Evolutionary conservation across 2,113 vertebrate genomes (phyloP), one percentile per base, ranked within the genome.

Genomic region (Notiomystis cincta): DNA sequence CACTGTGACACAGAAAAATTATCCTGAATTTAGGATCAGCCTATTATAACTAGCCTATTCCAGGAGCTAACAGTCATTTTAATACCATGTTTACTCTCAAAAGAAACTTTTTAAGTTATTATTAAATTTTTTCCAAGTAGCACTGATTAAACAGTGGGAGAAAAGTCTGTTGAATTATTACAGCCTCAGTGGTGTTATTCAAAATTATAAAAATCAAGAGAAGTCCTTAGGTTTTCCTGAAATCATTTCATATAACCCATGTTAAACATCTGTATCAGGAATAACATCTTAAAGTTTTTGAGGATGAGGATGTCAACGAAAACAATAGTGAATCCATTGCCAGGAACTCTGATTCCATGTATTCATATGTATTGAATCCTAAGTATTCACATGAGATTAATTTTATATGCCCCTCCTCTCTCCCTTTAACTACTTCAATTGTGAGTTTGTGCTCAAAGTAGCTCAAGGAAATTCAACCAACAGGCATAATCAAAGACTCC

Each of bases 371-470:
- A 87, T 76, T 95, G 76, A 89, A 83, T 92, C 71, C 37, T 76
- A 67, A 93, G 47, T 95, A 85, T 57, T 78, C 94, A 93, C 90
- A 92, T 50, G 95, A 97, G 96, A 90, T 91, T 95, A 93, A 96
- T 96, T 92, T 94, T 50, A 69, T 54, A 87, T 6, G 42, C 24
- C 71, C 15, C 15, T 82, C 60, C 58, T 70, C 77, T 30, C 64
- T 38, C 38, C n/a, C 27, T 54, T 90, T 30, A 84, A 80, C 88
- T 89, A 60, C 90, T 94, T 95, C 87, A 90, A 6, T 58, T 51
- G 38, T 82, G 66, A 79, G n/a, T 75, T 56, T 1, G 1, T 83
- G 53, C 72, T 58, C 7, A 1, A 86, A 90, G 57, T 38, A 90
- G 57, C 28, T 72, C 60, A 56, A 40, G 30, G 48, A 94, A 82